Evolutionary conservation across 2,888 invertebrate species (phyloP).

Genomic region (Caradrina kadenii): DNA sequence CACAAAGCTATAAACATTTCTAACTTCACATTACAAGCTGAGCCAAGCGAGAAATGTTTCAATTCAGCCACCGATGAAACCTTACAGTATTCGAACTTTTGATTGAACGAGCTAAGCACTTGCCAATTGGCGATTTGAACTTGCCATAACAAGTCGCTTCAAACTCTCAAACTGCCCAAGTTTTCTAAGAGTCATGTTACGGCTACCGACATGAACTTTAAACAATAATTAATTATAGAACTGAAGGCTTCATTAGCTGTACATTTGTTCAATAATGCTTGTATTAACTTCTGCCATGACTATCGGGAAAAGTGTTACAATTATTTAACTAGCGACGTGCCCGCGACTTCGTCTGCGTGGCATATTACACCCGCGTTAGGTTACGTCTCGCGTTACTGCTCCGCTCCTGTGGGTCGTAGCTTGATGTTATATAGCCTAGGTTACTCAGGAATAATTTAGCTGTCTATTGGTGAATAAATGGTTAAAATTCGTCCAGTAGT

Average conservation of each 20-base stretch:
- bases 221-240: conserved; percentile 33
- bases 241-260: conserved; percentile 16
- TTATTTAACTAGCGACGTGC: too few relatives aligned
- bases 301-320: too few relatives aligned
- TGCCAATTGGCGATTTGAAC: conserved; percentile 37
- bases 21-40: not conserved
- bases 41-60: conserved; percentile 2
- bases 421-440: too few relatives aligned
- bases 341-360: too few relatives aligned
- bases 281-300: too few relatives aligned
- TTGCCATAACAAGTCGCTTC: conserved; percentile 32
- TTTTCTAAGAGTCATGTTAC: conserved; percentile 32
- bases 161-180: conserved; percentile 23
- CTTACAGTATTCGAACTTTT: conserved; percentile 29
- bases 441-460: too few relatives aligned
- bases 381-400: too few relatives aligned
- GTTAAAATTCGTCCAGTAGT: too few relatives aligned
- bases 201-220: conserved; percentile 8
- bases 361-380: too few relatives aligned
- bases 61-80: not conserved
- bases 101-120: conserved; percentile 41
- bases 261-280: not conserved
- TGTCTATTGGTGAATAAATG: too few relatives aligned
- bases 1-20: not conserved
- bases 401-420: too few relatives aligned